Base-by-base conservation (phyloP, 92 coral and sea anemone genomes). In the Plumapathes pennacea region DNA sequence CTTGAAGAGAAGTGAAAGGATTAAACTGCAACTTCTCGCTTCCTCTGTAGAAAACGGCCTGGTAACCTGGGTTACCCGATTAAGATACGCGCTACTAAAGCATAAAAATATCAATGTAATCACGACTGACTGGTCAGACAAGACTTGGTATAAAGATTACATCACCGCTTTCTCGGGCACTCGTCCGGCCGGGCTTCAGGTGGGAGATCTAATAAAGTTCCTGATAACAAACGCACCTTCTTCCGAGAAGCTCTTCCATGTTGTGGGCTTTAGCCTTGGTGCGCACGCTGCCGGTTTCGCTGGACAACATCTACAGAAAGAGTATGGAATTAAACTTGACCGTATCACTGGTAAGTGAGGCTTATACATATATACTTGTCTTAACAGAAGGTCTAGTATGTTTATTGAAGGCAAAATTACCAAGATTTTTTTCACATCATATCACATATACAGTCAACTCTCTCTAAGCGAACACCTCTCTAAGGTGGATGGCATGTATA, bases 191-290 rank as follows among this genome's bases (percentile, higher is more conserved):
- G 91, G 87, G 23, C 83, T 80, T 19, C 55, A 74, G 82, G 48
- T 81, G 52, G 55, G 76, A 34, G 67, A 66, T 43, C 58, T 81
- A 19, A 46, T 81, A 32, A 51, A 65, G 65, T 54, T 59, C 39
- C 72, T 81, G 10, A 48, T 74, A 13, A 50, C 28, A 37, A 54
- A 59, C 22, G 44, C 77, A 29, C 39, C 30, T 2, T 42, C 38
- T n/a, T 39, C 69, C 5, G 61, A 49, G 28, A 66, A 62, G 18
- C 56, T 69, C 10, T 56, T 66, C 44, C 87, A 81, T 37, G 41
- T 81, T 3, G 67, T 81, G 22, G 87, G 87, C 20, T 81, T 73
- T 37, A 81, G 87, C 38, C 70, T 81, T 59, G 87, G 87, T 0
- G 57, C 71, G 15, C 87, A 81, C 42, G 74, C 60, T 39, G 69